Evolutionary conservation across 2,888 invertebrate genomes (phyloP).

Genomic region (Ommatoiulus sabulosus): DNA sequence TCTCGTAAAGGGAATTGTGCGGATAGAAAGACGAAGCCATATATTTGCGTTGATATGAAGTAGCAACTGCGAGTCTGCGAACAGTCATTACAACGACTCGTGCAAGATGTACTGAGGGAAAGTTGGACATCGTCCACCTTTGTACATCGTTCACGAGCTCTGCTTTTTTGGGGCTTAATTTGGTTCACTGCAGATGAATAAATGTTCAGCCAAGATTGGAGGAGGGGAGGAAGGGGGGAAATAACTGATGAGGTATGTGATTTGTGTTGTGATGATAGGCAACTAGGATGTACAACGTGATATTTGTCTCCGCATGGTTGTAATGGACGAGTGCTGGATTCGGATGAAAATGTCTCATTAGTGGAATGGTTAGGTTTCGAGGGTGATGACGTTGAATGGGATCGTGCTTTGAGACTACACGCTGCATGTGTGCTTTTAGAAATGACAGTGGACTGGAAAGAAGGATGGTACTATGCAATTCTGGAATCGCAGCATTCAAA

Average conservation of each 20-base stretch:
- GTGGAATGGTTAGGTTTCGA: not conserved
- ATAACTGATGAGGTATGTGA: constrained; percentile 37
- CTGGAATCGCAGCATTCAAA: not conserved
- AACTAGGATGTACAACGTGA: not conserved
- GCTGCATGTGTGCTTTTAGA: not conserved
- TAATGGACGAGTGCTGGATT: not conserved
- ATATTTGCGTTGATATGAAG: not conserved
- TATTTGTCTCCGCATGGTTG: not conserved
- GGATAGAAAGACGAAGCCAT: not conserved
- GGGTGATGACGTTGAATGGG: not conserved
- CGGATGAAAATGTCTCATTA: constrained; percentile 32
- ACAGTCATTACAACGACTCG: not conserved
- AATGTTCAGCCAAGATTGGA: constrained; percentile 2
- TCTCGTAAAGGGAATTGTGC: not conserved
- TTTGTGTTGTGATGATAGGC: constrained; percentile 41
- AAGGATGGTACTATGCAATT: not conserved
- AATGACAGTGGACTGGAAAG: not conserved
- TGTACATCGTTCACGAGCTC: not conserved
- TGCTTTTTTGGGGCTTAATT: not conserved
- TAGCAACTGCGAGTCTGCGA: not conserved
- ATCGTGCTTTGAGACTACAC: not conserved
- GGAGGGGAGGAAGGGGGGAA: not conserved
- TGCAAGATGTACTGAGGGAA: not conserved
- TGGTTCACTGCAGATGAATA: not conserved
- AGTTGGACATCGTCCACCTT: not conserved